Evolutionary conservation across 53 echinoderm and acorn worm species (phyloP), one percentile per base, ranked within the genome.

Genomic region (Henricia sp.): DNA sequence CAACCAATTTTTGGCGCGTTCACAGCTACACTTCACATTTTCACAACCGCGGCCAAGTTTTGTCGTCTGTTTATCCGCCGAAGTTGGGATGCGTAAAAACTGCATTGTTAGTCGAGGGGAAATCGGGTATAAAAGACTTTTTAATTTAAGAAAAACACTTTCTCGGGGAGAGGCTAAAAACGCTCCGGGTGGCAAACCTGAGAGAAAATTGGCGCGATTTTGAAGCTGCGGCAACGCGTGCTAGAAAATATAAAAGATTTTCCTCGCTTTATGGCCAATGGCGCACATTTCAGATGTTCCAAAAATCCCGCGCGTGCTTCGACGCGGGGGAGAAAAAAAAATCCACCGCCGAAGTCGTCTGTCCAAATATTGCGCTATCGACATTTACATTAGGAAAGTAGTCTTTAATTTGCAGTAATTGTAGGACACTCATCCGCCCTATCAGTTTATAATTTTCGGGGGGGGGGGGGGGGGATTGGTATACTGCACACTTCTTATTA

Each of bases 301-400:
- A 19, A 24, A 20, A n/a, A n/a, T 1, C 50, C 64, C 2, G n/a
- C 63, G 80, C 50, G 65, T 44, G 13, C 32, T 26, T n/a, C 17
- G 46, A 70, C n/a, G 50, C 40, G 26, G 21, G 37, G 62, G 36
- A 6, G 71, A 11, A n/a, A 73, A 52, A 17, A 21, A 20, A 60
- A 77, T 48, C 80, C n/a, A 63, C 62, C 63, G 80, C 58, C 35
- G 12, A 24, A 44, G 63, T 80, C 80, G 62, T 43, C 80, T 80
- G 80, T 80, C 80, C 64, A 80, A 80, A 80, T 80, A 80, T 80
- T 80, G 63, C 80, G 64, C 80, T 80, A 80, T 80, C 80, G 80
- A 80, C 80, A 80, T 80, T 63, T 64, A 80, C 80, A 80, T 80
- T 80, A 80, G 60, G 80, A 80, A 64, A 80, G 44, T 64, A 80